Evolutionary conservation across 1,140 invertebrate genomes (phyloP), one percentile per base, ranked within the genome.

Genomic region (Andrena cerasifolii): DNA sequence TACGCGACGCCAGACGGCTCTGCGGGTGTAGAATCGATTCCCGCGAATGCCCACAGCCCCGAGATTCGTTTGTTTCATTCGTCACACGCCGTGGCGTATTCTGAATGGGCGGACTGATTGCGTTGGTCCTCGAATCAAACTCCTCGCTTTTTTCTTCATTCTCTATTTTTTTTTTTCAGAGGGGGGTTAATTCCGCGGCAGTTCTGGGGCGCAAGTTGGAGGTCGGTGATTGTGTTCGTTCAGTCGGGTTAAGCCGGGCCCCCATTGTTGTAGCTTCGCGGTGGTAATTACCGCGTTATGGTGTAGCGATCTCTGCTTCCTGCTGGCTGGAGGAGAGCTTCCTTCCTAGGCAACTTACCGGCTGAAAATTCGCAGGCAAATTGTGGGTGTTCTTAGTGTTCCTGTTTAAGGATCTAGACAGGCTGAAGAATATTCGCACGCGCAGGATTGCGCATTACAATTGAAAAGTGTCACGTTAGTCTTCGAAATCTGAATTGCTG

Each of bases 61-160:
- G 36, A 33, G 18, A 71, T 31, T 59, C 40, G 31, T 53, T 73
- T 43, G 58, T 62, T 62, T 61, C 45, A 28, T 51, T 72, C 68
- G 58, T 68, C 36, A 26, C 21, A 12, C 1, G 8, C 14, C n/a
- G 4, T 8, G 33, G n/a, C n/a, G 58, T 1, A 12, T 24, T 47
- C 18, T 61, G 56, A 72, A 71, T 71, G 54, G 54, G 6, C 43
- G 12, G 54, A 14, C 40, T 61, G 56, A 72, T 72, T 72, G 68
- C 68, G 36, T 72, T 6, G 43, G 56, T 49, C 28, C 10, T 1
- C 28, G 8, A 61, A 71, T 71, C 53, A 21, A 7, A n/a, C n/a
- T n/a, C n/a, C n/a, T 53, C 8, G 59, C 33, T 70, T 70, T 59
- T 16, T 59, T 36, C 14, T n/a, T 3, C 4, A n/a, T 33, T 58